These are phyloP conservation scores for Stenichneumon culpator DNA, from an alignment of 2,888 invertebrate species.

Conservation along the genomic window DNA sequence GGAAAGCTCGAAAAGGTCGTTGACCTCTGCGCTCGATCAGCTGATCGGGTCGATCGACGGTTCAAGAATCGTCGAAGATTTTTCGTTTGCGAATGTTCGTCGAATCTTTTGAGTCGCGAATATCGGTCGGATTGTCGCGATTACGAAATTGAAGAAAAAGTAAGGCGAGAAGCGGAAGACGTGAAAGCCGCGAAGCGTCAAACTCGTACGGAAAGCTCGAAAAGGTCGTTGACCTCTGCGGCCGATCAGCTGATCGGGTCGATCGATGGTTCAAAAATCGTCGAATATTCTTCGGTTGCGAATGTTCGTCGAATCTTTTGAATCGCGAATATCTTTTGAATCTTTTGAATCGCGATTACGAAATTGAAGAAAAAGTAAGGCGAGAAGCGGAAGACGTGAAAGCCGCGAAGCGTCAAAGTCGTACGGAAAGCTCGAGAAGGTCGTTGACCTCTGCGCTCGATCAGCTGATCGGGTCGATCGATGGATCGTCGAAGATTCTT, in stretches of 20 bases:
- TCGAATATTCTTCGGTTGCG: too few relatives aligned
- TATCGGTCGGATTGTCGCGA: too few relatives aligned
- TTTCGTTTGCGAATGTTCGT: too few relatives aligned
- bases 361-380: too few relatives aligned
- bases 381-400: slow-evolving; percentile 22
- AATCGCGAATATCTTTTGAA: too few relatives aligned
- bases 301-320: too few relatives aligned
- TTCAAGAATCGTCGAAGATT: too few relatives aligned
- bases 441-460: too few relatives aligned
- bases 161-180: slow-evolving; percentile 27
- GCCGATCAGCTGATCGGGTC: not conserved
- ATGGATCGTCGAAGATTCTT: too few relatives aligned
- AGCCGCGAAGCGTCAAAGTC: slow-evolving; percentile 18
- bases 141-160: too few relatives aligned
- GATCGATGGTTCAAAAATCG: not conserved
- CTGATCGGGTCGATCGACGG: not conserved
- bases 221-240: not conserved
- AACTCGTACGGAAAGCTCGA: not conserved
- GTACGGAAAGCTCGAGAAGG: not conserved
- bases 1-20: not conserved
- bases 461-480: not conserved
- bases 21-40: not conserved
- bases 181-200: slow-evolving; percentile 23
- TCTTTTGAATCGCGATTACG: too few relatives aligned
- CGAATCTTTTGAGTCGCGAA: too few relatives aligned